Percentiles rank a stretch among this genome's conserved stretches.
These are phyloP conservation scores for Calycopis cecrops DNA, from an alignment of 1,140 invertebrate genomes.

Conservation along the genomic window DNA sequence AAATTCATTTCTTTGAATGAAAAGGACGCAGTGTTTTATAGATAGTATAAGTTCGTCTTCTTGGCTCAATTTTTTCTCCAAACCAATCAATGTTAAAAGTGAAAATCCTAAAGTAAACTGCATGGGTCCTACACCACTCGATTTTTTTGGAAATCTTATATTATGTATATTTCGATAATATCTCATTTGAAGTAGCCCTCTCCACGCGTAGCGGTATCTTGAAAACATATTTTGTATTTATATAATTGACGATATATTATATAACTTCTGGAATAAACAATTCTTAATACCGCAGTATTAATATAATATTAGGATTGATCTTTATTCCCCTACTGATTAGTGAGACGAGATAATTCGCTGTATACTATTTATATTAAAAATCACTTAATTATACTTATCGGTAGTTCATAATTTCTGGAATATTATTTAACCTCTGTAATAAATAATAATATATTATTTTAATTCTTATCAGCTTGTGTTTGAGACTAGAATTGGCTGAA, in stretches of 20 bases:
- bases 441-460: too few relatives aligned
- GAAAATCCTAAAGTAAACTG: constrained; percentile 57
- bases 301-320: too few relatives aligned
- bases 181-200: constrained; percentile 25
- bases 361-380: too few relatives aligned
- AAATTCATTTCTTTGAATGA: constrained; percentile 84
- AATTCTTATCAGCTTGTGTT: too few relatives aligned
- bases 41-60: constrained; percentile 82
- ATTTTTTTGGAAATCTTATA: constrained; percentile 22
- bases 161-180: constrained; percentile 17
- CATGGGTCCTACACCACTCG: constrained; percentile 16
- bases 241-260: constrained; percentile 8
- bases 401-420: too few relatives aligned
- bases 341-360: too few relatives aligned
- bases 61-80: constrained; percentile 74
- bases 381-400: too few relatives aligned
- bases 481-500: too few relatives aligned
- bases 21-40: constrained; percentile 84
- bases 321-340: too few relatives aligned
- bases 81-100: constrained; percentile 58
- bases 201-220: constrained; percentile 35
- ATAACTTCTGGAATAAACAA: constrained; percentile 8
- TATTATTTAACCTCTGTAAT: too few relatives aligned
- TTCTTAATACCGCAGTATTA: too few relatives aligned
- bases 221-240: constrained; percentile 29